A percentile compares a stretch with the other conserved stretches of the same genome.
Conservation (phyloP, 2,888 invertebrate species). For the Dicyrtomina minuta region DNA sequence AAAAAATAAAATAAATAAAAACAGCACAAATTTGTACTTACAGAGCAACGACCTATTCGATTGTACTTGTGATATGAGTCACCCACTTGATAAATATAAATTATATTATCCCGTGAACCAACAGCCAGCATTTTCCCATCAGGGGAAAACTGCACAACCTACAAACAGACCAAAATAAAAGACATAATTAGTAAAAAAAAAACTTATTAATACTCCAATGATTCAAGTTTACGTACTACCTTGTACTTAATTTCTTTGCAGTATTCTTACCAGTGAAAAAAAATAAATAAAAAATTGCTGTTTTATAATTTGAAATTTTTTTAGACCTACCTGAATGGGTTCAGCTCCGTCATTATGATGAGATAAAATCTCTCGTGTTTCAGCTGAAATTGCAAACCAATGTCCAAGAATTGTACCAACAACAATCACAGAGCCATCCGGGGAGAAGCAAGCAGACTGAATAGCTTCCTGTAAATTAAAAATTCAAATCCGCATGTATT, state of each 20-base stretch:
- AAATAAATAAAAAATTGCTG: not conserved
- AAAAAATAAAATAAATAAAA: slow-evolving; percentile 15
- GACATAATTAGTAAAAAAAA: not conserved
- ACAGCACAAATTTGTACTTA: slow-evolving; percentile 59
- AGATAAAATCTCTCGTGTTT: slow-evolving; percentile 70
- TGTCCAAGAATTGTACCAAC: slow-evolving; percentile 76
- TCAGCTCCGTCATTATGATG: slow-evolving; percentile 70
- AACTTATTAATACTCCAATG: no score
- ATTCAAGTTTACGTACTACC: no score
- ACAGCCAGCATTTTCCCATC: slow-evolving; percentile 79
- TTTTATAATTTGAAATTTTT: not conserved
- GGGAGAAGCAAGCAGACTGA: slow-evolving; percentile 78
- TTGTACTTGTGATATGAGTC: slow-evolving; percentile 75
- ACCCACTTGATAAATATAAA: slow-evolving; percentile 83
- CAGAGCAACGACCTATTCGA: slow-evolving; percentile 80
- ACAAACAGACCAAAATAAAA: slow-evolving; percentile 57
- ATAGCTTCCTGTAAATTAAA: slow-evolving; percentile 69
- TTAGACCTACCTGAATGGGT: slow-evolving; percentile 59
- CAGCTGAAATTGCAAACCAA: slow-evolving; percentile 82
- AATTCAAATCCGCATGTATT: no score
- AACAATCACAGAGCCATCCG: slow-evolving; percentile 72
- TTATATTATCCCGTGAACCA: slow-evolving; percentile 84
- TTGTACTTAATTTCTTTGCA: not conserved
- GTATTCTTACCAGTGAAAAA: not conserved
- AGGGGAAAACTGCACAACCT: slow-evolving; percentile 75